Percentiles rank a stretch among this genome's conserved stretches.
phyloP scores from a whole-genome alignment of 2,113 vertebrate species.

The Microcebus murinus region DNA sequence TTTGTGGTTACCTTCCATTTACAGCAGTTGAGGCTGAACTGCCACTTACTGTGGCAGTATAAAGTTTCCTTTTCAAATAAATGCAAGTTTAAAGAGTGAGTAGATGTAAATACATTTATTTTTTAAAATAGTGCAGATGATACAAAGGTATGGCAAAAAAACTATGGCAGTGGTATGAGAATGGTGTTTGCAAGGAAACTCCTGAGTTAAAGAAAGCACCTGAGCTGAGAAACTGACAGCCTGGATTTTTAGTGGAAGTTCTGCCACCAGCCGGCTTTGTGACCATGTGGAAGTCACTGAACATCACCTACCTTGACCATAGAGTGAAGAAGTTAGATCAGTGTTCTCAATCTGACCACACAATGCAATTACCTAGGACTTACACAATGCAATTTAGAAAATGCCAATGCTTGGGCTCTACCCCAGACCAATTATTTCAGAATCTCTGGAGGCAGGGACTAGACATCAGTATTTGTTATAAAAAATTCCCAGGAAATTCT shows the following conservation, averaged over 20 bases:
- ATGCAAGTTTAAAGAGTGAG: neutral
- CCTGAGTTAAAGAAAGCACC: neutral
- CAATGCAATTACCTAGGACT: neutral
- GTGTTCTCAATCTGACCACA: neutral
- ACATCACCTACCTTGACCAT: neutral
- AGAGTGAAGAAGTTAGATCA: neutral
- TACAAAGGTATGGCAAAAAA: neutral
- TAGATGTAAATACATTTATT: neutral
- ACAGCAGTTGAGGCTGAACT: neutral
- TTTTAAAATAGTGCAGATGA: neutral
- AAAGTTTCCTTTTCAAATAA: conserved; percentile 22
- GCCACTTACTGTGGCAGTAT: neutral
- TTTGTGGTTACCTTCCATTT: neutral
- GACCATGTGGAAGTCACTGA: neutral
- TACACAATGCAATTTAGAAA: neutral
- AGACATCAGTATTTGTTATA: neutral
- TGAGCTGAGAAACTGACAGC: neutral
- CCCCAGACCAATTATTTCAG: neutral
- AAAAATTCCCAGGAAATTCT: conserved; percentile 13
- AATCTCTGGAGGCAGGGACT: neutral
- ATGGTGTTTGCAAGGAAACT: neutral
- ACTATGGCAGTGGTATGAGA: neutral
- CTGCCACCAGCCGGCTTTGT: neutral
- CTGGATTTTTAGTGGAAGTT: neutral
- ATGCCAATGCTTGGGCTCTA: neutral